These are phyloP conservation scores for Endotricha flammealis DNA, from an alignment of 2,888 invertebrate genomes.

Conservation along the genomic window DNA sequence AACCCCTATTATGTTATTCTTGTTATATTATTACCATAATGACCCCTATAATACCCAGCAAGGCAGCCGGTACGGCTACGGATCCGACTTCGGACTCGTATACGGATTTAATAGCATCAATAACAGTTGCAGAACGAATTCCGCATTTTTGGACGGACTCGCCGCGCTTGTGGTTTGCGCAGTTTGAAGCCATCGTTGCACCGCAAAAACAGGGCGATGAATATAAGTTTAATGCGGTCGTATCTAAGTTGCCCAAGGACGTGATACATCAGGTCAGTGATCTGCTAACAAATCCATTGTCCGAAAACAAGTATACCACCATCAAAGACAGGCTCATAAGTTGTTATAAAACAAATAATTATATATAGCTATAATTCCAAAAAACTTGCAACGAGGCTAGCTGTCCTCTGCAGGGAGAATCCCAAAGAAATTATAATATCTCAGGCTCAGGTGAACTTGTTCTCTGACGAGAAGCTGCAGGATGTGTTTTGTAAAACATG, in stretches of 20 bases:
- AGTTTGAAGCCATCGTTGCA: conserved; percentile 11
- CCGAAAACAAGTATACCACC: too few species aligned
- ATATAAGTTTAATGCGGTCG: conserved; percentile 6
- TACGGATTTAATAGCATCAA: not conserved
- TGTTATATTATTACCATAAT: too few species aligned
- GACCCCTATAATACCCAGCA: not conserved
- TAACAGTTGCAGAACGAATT: not conserved
- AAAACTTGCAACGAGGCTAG: too few species aligned
- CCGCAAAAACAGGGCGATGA: conserved; percentile 6
- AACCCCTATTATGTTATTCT: too few species aligned
- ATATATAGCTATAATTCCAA: too few species aligned
- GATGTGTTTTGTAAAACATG: too few species aligned
- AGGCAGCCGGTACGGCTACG: too few species aligned
- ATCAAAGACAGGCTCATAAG: conserved; percentile 2
- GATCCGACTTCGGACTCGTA: conserved; percentile 1
- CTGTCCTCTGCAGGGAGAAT: too few species aligned
- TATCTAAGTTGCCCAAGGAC: conserved; percentile 16
- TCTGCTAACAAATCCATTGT: not conserved
- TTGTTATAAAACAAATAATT: too few species aligned
- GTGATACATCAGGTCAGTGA: conserved; percentile 3
- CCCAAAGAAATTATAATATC: too few species aligned
- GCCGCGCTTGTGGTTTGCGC: conserved; percentile 16
- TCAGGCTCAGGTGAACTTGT: too few species aligned
- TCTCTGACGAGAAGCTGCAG: too few species aligned
- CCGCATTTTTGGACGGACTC: conserved; percentile 13